Evolutionary conservation across 1,140 invertebrate species (phyloP).

Genomic region (Lethocerus indicus): DNA sequence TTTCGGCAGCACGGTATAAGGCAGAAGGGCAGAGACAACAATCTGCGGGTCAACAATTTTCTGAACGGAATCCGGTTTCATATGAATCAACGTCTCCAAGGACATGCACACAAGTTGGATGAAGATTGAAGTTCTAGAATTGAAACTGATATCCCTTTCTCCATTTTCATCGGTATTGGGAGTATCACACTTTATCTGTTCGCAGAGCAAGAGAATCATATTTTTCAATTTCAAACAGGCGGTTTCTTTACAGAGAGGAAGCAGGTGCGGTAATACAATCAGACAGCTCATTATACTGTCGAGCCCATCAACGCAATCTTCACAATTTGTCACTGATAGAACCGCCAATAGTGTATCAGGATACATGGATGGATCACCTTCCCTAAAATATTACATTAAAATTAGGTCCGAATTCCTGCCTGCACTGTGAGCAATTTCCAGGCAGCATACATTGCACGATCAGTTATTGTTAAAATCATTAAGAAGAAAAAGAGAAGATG

Average conservation of each 20-base stretch:
- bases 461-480: too few relatives aligned
- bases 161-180: too few relatives aligned
- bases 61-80: constrained; percentile 6
- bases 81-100: constrained; percentile 5
- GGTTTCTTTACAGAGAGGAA: constrained; percentile 7
- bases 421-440: too few relatives aligned
- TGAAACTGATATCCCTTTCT: too few relatives aligned
- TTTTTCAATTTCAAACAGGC: constrained; percentile 1
- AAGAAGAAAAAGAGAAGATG: too few relatives aligned
- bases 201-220: too few relatives aligned
- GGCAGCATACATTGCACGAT: too few relatives aligned
- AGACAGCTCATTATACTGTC: background rate
- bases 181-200: too few relatives aligned
- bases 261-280: constrained; percentile 8
- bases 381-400: background rate
- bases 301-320: background rate
- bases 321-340: background rate
- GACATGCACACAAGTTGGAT: background rate
- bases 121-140: too few relatives aligned
- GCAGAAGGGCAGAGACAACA: constrained; percentile 1
- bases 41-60: constrained; percentile 3
- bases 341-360: background rate
- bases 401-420: too few relatives aligned
- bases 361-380: background rate
- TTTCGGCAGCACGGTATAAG: background rate